Base-by-base conservation (phyloP, 2,797 vertebrate genomes). In the Numenius phaeopus region DNA sequence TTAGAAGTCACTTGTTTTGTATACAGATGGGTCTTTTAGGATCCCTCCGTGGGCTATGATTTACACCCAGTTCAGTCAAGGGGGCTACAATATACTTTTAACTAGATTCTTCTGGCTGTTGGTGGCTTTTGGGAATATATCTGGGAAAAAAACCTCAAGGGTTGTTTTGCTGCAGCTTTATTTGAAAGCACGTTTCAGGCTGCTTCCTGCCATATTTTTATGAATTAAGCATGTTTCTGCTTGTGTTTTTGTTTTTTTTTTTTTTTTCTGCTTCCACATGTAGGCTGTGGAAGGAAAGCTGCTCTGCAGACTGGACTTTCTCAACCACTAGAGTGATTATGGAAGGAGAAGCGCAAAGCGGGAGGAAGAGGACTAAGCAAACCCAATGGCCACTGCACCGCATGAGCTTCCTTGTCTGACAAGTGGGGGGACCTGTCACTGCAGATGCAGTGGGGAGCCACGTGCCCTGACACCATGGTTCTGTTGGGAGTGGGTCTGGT, bases 321-420 rank as follows among this genome's bases (percentile, higher is more conserved):
- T 7, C 21, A 37, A 2, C 16, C 13, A 0, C 47, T 27, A 64
- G 29, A 49, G 58, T 0, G 0, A 14, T 13, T 22, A 7, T 0
- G 3, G n/a, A n/a, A 23, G 44, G 16, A 55, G 52, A 61, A 72
- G 14, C 0, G 0, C 5, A 1, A 37, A 65, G 39, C 7, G 3
- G 59, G 34, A 79, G 46, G 66, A 82, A 24, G 49, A 89, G 29
- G 54, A 76, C 29, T 5, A 50, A 42, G 15, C 34, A 55, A 65
- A 37, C 5, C 37, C 27, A 4, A 6, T 2, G 22, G 42, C 32
- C 6, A 2, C 5, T 8, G 0, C 37, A 1, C 0, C 10, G 8
- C 9, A 9, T 3, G 30, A 65, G 57, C 26, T 50, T 29, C 55
- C 17, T 19, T 18, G 6, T 10, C 39, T 30, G 44, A 12, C 34